phyloP scores from a whole-genome alignment of 2,113 vertebrate species.

The Chaetodon trifascialis region DNA sequence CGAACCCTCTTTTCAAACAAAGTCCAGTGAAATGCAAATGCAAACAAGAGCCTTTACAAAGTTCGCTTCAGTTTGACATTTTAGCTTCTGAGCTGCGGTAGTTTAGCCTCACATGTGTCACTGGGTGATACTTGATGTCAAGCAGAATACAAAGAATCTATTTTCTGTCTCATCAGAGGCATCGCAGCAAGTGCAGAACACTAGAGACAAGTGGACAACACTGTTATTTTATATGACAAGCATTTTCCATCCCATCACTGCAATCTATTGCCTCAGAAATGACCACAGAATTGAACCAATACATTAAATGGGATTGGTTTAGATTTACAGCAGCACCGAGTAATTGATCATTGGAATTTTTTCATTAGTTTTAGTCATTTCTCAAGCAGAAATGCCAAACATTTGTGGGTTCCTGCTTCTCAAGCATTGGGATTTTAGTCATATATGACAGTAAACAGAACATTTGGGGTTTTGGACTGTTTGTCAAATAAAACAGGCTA shows the following conservation, averaged over 20 bases:
- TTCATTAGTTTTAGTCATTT: not conserved
- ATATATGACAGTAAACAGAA: not conserved
- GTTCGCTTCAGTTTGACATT: constrained; percentile 24
- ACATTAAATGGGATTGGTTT: not conserved
- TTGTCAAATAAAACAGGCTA: not conserved
- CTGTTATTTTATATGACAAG: not conserved
- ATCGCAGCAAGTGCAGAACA: not conserved
- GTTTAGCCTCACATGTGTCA: not conserved
- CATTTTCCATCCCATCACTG: not conserved
- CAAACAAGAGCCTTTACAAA: constrained; percentile 40
- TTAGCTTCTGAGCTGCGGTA: not conserved
- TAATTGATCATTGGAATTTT: not conserved
- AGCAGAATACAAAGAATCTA: not conserved
- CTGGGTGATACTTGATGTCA: not conserved
- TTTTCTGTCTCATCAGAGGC: not conserved
- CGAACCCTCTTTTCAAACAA: constrained; percentile 54
- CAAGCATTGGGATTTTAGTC: not conserved
- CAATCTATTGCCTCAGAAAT: not conserved
- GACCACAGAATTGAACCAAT: not conserved
- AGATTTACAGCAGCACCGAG: not conserved
- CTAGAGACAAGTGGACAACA: not conserved
- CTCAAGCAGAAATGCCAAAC: not conserved
- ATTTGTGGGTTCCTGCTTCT: not conserved
- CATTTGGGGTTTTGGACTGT: not conserved
- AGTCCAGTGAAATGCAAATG: constrained; percentile 68